Percentiles rank a stretch among this genome's conserved stretches.
Conservation (phyloP, 2,888 invertebrate species). For the Dryobotodes eremita region DNA sequence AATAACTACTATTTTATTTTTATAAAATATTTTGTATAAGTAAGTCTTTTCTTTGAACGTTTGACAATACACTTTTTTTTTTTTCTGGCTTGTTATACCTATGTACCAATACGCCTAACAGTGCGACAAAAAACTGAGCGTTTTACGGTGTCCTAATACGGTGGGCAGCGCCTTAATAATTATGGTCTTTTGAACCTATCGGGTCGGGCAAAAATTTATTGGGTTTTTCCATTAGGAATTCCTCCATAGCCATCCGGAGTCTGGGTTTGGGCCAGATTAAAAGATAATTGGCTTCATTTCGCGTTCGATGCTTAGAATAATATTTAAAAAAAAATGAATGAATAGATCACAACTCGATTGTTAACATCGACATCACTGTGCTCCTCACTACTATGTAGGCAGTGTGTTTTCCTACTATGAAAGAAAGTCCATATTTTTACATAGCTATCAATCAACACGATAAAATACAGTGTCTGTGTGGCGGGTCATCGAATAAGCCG, state of each 20-base stretch:
- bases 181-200: not conserved
- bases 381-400: slow-evolving; percentile 34
- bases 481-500: not conserved
- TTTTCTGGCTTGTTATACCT: too few relatives aligned
- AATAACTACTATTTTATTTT: too few relatives aligned
- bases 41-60: too few relatives aligned
- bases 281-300: not conserved
- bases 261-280: not conserved
- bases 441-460: slow-evolving; percentile 7
- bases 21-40: too few relatives aligned
- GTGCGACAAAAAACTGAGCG: not conserved
- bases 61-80: too few relatives aligned
- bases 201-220: too few relatives aligned
- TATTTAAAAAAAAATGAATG: not conserved
- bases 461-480: slow-evolving; percentile 29
- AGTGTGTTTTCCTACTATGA: slow-evolving; percentile 41
- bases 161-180: not conserved
- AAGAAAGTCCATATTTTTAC: slow-evolving; percentile 54
- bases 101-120: too few relatives aligned
- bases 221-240: not conserved
- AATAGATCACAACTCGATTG: slow-evolving; percentile 10
- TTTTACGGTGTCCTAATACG: too few relatives aligned
- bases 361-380: slow-evolving; percentile 6
- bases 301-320: not conserved
- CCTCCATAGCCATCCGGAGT: not conserved